Evolutionary conservation across 2,888 invertebrate genomes (phyloP).

Genomic region (Priocnemis perturbator): DNA sequence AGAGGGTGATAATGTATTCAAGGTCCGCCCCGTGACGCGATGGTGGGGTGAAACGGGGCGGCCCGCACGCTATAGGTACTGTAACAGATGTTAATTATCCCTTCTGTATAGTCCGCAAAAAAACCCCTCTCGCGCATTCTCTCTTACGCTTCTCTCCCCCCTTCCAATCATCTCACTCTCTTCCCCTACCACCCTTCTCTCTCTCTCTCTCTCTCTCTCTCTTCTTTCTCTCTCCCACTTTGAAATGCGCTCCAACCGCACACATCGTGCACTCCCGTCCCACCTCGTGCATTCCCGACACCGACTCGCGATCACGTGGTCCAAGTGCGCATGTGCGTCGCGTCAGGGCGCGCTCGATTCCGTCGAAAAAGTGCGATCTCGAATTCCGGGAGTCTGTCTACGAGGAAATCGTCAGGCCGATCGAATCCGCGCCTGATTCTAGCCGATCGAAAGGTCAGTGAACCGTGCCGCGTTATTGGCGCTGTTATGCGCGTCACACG

Average conservation of each 20-base stretch:
- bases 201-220: background rate
- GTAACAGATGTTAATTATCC: slow-evolving; percentile 76
- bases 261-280: slow-evolving; percentile 34
- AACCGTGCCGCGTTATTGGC: too few relatives aligned
- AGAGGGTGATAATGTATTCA: slow-evolving; percentile 74
- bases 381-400: too few relatives aligned
- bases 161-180: background rate
- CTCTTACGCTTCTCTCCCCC: slow-evolving; percentile 17
- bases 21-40: slow-evolving; percentile 71
- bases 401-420: too few relatives aligned
- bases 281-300: slow-evolving; percentile 42
- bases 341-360: slow-evolving; percentile 27
- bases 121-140: slow-evolving; percentile 54
- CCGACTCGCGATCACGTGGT: slow-evolving; percentile 22
- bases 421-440: too few relatives aligned
- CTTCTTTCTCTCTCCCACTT: slow-evolving; percentile 23
- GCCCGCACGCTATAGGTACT: slow-evolving; percentile 70
- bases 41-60: slow-evolving; percentile 72
- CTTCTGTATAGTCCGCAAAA: slow-evolving; percentile 67
- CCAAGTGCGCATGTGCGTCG: too few relatives aligned
- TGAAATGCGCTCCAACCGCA: background rate
- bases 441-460: too few relatives aligned
- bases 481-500: too few relatives aligned
- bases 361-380: too few relatives aligned
- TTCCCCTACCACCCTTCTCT: too few relatives aligned